Conservation (phyloP, 2,113 vertebrate species). For the Pangasianodon gigas region DNA sequence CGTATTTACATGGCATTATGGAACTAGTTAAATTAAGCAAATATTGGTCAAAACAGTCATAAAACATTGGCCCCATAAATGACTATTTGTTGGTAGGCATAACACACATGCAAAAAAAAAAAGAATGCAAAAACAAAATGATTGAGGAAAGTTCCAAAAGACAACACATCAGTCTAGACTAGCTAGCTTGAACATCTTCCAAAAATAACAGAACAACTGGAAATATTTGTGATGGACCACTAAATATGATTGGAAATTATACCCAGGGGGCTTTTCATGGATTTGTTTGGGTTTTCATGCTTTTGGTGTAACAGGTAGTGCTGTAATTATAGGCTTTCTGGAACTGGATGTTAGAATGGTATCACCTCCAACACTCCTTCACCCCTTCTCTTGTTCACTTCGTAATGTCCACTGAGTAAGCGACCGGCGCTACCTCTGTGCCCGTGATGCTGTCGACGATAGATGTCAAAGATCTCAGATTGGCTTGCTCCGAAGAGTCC, state of each 20-base stretch:
- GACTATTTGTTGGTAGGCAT: constrained; percentile 71
- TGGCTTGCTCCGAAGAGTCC: constrained; percentile 78
- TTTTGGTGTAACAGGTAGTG: constrained; percentile 46
- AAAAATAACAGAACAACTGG: constrained; percentile 44
- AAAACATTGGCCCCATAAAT: constrained; percentile 82
- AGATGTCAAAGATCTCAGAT: constrained; percentile 88
- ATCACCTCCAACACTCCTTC: not conserved
- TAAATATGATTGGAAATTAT: constrained; percentile 62
- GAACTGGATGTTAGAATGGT: constrained; percentile 29
- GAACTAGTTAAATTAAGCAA: constrained; percentile 76
- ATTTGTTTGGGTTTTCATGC: constrained; percentile 36
- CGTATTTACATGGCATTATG: constrained; percentile 79
- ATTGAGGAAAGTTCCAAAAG: constrained; percentile 65
- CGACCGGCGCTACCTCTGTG: constrained; percentile 75
- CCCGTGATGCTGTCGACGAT: constrained; percentile 90
- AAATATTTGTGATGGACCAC: constrained; percentile 60
- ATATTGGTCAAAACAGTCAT: constrained; percentile 89
- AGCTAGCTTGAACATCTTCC: constrained; percentile 50
- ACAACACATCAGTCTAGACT: constrained; percentile 60
- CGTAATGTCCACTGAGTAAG: constrained; percentile 80
- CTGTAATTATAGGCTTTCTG: constrained; percentile 45
- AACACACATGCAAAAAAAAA: constrained; percentile 65
- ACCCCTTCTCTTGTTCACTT: constrained; percentile 64
- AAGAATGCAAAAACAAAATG: constrained; percentile 66
- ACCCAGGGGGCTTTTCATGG: constrained; percentile 47